Percentiles rank a stretch among this genome's conserved stretches.
phyloP scores from a whole-genome alignment of 2,888 invertebrate genomes.

The Sinohyriopsis cumingii region DNA sequence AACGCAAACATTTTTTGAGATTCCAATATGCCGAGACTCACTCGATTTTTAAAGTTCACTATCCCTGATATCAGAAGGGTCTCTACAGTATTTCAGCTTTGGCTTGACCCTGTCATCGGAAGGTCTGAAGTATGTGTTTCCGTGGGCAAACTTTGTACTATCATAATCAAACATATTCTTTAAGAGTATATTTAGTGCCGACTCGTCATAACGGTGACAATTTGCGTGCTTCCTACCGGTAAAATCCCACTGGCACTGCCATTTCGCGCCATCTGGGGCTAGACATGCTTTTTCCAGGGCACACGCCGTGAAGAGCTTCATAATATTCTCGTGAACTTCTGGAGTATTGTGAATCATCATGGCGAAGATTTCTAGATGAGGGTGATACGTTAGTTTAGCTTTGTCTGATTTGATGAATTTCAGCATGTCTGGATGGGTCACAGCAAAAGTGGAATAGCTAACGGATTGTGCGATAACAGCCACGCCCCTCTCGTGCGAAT shows the following conservation, averaged over 20 bases:
- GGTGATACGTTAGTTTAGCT: constrained; percentile 47
- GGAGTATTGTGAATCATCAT: constrained; percentile 66
- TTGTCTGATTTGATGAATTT: constrained; percentile 62
- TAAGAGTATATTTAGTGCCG: constrained; percentile 70
- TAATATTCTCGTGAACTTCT: constrained; percentile 50
- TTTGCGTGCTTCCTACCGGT: constrained; percentile 47
- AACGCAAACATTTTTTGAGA: too few species aligned
- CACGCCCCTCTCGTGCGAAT: constrained; percentile 56
- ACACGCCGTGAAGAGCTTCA: constrained; percentile 67
- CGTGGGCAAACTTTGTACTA: constrained; percentile 40
- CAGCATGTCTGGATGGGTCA: constrained; percentile 65
- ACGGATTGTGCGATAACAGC: constrained; percentile 46
- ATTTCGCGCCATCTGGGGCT: constrained; percentile 54
- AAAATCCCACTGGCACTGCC: constrained; percentile 49
- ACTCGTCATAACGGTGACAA: constrained; percentile 70
- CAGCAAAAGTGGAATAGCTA: constrained; percentile 53
- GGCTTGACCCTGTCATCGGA: constrained; percentile 37
- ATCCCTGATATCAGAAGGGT: constrained; percentile 19
- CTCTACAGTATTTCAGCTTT: constrained; percentile 33
- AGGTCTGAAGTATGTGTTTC: constrained; percentile 32
- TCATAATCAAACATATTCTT: constrained; percentile 67
- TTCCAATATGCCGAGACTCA: too few species aligned
- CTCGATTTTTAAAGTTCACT: constrained; percentile 13
- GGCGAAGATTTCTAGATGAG: constrained; percentile 57
- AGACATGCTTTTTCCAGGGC: constrained; percentile 67